phyloP scores from a whole-genome alignment of 1,140 invertebrate genomes.

The Saxidomus purpurata region DNA sequence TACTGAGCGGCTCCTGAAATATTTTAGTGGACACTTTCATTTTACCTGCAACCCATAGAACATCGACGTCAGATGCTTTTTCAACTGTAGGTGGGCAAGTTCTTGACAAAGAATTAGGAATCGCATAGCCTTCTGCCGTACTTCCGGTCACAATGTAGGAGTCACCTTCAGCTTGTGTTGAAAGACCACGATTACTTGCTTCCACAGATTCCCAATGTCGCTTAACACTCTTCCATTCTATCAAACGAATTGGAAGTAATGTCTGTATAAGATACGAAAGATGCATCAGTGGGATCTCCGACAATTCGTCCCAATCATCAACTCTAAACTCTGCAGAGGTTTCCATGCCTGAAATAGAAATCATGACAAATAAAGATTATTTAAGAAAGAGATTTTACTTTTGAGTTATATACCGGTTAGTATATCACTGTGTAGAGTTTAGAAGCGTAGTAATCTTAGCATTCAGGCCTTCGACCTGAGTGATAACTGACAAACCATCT shows the following conservation, averaged over 20 bases:
- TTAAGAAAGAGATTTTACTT: too few species aligned
- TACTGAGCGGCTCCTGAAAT: not conserved
- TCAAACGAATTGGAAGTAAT: slow-evolving; percentile 9
- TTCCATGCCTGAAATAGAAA: slow-evolving; percentile 9
- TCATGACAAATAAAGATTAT: not conserved
- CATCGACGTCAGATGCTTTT: slow-evolving; percentile 10
- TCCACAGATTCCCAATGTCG: slow-evolving; percentile 10
- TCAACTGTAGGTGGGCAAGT: not conserved
- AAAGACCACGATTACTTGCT: not conserved
- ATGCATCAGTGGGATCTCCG: slow-evolving; percentile 7
- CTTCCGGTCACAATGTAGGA: slow-evolving; percentile 33
- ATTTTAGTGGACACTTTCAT: not conserved
- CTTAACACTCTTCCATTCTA: slow-evolving; percentile 24
- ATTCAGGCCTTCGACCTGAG: too few species aligned
- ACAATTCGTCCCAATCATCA: slow-evolving; percentile 11
- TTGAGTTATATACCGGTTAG: too few species aligned
- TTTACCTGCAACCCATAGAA: not conserved
- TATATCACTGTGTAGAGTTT: too few species aligned
- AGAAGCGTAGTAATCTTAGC: too few species aligned
- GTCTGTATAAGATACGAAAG: slow-evolving; percentile 36
- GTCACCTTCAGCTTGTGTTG: not conserved
- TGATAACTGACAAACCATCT: too few species aligned
- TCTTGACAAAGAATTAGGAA: slow-evolving; percentile 18
- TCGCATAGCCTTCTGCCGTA: slow-evolving; percentile 24
- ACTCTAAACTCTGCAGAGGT: not conserved